Evolutionary conservation across 2,113 vertebrate genomes (phyloP).

Genomic region (Tenrec ecaudatus): DNA sequence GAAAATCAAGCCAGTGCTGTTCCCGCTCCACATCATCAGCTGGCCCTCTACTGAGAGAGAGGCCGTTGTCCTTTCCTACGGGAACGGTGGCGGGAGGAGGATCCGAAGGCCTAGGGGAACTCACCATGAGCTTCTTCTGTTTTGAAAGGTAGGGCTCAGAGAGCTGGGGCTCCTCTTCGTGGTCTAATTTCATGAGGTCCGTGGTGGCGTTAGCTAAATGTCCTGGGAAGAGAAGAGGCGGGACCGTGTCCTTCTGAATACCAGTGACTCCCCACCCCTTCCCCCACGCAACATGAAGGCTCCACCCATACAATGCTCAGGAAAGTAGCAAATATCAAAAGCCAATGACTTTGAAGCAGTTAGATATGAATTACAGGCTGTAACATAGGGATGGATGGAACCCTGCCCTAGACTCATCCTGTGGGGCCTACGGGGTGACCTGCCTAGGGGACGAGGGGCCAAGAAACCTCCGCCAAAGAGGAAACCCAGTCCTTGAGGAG

Average conservation of each 20-base stretch:
- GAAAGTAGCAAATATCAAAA: background rate
- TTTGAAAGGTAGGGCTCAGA: constrained; percentile 99
- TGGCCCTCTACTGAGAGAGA: background rate
- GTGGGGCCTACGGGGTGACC: background rate
- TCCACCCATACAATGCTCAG: background rate
- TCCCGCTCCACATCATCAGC: background rate
- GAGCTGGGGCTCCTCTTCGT: constrained; percentile 96
- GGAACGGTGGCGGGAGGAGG: background rate
- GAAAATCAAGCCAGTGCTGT: background rate
- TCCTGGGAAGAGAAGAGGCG: constrained; percentile 87
- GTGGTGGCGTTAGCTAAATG: constrained; percentile 96
- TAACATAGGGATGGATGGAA: accelerated
- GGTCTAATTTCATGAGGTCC: constrained; percentile 97
- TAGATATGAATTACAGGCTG: background rate
- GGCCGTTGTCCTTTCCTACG: background rate
- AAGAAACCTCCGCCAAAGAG: background rate
- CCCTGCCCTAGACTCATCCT: background rate
- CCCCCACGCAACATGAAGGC: background rate
- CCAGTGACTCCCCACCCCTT: background rate
- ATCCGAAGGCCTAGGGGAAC: background rate
- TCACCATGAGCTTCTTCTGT: constrained; percentile 99
- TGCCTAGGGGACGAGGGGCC: background rate
- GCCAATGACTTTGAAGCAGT: background rate
- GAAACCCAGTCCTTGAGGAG: background rate
- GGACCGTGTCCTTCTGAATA: background rate